A percentile compares a stretch with the other conserved stretches of the same genome.
Conservation (phyloP, 1,140 invertebrate species). For the Nylanderia fulva region DNA sequence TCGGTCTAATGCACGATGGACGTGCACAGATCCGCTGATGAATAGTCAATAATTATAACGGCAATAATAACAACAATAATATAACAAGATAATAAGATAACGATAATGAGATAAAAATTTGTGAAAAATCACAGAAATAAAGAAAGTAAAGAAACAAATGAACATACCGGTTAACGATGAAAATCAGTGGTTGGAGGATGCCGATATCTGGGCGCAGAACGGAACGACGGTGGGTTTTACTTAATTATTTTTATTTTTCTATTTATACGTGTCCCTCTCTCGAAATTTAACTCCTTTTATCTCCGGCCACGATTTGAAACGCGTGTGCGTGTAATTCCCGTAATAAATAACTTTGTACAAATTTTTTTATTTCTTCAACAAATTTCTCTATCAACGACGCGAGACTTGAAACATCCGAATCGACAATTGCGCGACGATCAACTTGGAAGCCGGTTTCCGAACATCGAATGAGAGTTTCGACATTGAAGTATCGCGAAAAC, state of each 20-base stretch:
- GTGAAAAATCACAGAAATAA: slow-evolving; percentile 77
- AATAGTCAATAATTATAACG: slow-evolving; percentile 71
- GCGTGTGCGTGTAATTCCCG: slow-evolving; percentile 20
- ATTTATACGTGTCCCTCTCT: slow-evolving; percentile 7
- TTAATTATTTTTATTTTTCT: slow-evolving; percentile 50
- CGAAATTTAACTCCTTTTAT: not conserved
- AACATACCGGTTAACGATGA: slow-evolving; percentile 86
- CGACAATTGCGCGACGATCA: slow-evolving; percentile 36
- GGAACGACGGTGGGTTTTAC: slow-evolving; percentile 77
- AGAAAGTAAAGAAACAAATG: slow-evolving; percentile 85
- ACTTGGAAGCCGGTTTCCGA: slow-evolving; percentile 17
- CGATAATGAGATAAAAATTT: slow-evolving; percentile 71
- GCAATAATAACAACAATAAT: slow-evolving; percentile 75
- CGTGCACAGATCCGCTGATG: slow-evolving; percentile 64
- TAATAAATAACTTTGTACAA: slow-evolving; percentile 5
- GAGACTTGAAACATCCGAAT: slow-evolving; percentile 9
- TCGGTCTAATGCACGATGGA: slow-evolving; percentile 57
- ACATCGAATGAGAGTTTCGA: slow-evolving; percentile 34
- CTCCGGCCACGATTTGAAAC: not conserved
- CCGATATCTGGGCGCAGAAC: slow-evolving; percentile 83
- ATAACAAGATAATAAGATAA: slow-evolving; percentile 73
- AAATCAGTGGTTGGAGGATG: slow-evolving; percentile 84
- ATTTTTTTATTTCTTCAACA: not conserved
- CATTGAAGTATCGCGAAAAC: slow-evolving; percentile 27
- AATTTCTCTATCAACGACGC: not conserved